A percentile compares a stretch with the other conserved stretches of the same genome.
Evolutionary conservation across 2,888 invertebrate genomes (phyloP).

Genomic region (Mylabris sibirica): DNA sequence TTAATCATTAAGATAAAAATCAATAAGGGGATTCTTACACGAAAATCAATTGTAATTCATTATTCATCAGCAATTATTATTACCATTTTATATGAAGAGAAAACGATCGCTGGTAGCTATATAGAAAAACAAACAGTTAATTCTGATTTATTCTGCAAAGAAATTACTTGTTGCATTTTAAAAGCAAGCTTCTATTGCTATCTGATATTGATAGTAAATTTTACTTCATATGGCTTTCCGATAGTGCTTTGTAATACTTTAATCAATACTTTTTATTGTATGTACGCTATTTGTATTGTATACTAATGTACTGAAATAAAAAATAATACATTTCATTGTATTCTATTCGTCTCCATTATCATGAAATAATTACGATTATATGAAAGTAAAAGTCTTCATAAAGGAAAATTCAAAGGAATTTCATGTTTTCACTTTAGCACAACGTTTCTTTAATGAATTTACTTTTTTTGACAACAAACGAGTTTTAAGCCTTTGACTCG

Average conservation of each 20-base stretch:
- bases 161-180: constrained; percentile 6
- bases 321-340: background rate
- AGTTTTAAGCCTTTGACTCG: too few species aligned
- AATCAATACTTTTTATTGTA: background rate
- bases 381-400: background rate
- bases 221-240: background rate
- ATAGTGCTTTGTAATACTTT: background rate
- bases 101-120: background rate
- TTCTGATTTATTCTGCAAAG: background rate
- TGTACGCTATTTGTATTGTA: too few species aligned
- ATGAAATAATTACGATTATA: background rate
- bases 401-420: background rate
- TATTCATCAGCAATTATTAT: background rate
- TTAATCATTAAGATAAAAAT: background rate
- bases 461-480: too few species aligned
- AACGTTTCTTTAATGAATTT: too few species aligned
- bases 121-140: background rate
- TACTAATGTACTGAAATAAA: background rate
- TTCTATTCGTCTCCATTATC: background rate
- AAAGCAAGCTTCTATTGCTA: background rate
- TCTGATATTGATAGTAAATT: background rate
- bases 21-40: background rate
- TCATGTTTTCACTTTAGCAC: too few species aligned
- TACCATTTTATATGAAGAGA: too few species aligned
- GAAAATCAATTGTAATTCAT: background rate